A percentile compares a stretch with the other conserved stretches of the same genome.
Evolutionary conservation across 2,797 vertebrate genomes (phyloP).

Genomic region (Pelodytes ibericus): DNA sequence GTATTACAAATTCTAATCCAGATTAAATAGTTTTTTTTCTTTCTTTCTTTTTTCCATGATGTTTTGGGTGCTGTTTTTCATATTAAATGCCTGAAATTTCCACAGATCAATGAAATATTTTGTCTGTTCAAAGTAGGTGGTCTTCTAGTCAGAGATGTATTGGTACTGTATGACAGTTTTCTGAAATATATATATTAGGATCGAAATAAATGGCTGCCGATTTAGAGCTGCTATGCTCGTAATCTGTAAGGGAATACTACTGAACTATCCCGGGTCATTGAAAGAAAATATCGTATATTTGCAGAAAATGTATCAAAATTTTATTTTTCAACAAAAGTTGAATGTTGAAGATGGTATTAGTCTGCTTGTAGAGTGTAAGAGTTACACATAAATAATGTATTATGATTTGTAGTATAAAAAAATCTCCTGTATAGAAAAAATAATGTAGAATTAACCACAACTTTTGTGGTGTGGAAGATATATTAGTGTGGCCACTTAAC

Average conservation of each 20-base stretch:
- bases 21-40: no score
- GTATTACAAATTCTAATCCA: no score
- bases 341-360: not conserved
- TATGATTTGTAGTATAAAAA: not conserved
- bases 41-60: no score
- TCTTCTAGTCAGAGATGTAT: not conserved
- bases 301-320: not conserved
- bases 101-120: not conserved
- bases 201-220: not conserved
- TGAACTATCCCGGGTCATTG: not conserved
- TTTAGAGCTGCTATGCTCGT: not conserved
- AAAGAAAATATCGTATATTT: not conserved
- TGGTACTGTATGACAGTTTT: not conserved
- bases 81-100: not conserved
- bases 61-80: no score
- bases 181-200: not conserved
- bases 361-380: not conserved
- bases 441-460: no score
- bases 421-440: not conserved
- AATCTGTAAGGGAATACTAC: not conserved
- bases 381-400: not conserved
- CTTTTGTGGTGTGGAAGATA: no score
- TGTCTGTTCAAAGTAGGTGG: not conserved
- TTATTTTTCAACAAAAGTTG: not conserved
- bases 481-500: no score